Percentiles rank a stretch among this genome's conserved stretches.
Conservation (phyloP, 2,888 invertebrate genomes). For the Axea sp. region DNA sequence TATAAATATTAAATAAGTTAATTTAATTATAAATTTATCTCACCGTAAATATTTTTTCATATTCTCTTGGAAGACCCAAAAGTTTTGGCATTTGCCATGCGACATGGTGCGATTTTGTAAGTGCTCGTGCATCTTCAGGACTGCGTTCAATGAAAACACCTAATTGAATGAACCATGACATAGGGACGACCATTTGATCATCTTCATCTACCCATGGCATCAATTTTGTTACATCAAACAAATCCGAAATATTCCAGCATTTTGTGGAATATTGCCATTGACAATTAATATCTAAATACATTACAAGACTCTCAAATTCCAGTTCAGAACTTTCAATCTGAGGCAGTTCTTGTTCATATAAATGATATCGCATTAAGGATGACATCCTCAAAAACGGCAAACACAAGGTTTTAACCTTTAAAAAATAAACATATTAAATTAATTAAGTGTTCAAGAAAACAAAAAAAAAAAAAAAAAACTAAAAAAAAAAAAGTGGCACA, state of each 20-base stretch:
- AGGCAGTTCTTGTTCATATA: slow-evolving; percentile 88
- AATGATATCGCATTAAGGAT: slow-evolving; percentile 89
- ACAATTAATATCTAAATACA: slow-evolving; percentile 83
- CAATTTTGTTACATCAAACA: slow-evolving; percentile 84
- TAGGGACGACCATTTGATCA: slow-evolving; percentile 79
- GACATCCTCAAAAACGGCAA: slow-evolving; percentile 92
- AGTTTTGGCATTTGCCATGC: slow-evolving; percentile 91
- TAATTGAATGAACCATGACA: slow-evolving; percentile 86
- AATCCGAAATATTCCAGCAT: slow-evolving; percentile 79
- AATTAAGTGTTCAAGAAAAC: too few relatives aligned
- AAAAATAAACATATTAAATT: too few relatives aligned
- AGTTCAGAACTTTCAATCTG: slow-evolving; percentile 83
- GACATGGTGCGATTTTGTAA: slow-evolving; percentile 87
- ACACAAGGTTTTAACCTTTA: slow-evolving; percentile 87
- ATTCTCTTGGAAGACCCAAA: slow-evolving; percentile 91
- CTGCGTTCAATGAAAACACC: slow-evolving; percentile 81
- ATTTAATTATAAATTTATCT: too few relatives aligned
- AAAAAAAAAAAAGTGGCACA: too few relatives aligned
- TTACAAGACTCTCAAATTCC: slow-evolving; percentile 89
- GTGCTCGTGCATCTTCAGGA: slow-evolving; percentile 82
- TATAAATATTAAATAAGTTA: too few relatives aligned
- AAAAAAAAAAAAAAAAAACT: neutral
- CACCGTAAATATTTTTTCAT: slow-evolving; percentile 94
- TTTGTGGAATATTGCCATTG: slow-evolving; percentile 32
- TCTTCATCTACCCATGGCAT: slow-evolving; percentile 82